A percentile compares a stretch with the other conserved stretches of the same genome.
These are phyloP conservation scores for Actinopyga echinites DNA, from an alignment of 53 echinoderm and acorn worm species.

Conservation along the genomic window DNA sequence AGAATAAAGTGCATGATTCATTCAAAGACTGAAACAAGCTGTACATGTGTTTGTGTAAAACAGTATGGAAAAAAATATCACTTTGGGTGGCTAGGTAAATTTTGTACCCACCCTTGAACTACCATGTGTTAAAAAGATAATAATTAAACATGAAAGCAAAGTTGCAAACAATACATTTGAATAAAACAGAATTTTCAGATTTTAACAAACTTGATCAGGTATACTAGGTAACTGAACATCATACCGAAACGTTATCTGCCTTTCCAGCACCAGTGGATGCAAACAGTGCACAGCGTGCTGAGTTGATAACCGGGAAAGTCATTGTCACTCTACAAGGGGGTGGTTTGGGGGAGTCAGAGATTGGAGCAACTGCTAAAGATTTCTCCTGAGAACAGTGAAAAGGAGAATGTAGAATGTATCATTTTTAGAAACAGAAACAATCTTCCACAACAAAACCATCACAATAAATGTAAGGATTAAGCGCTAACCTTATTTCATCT, in stretches of 20 bases:
- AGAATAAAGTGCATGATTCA: background rate
- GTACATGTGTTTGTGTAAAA: background rate
- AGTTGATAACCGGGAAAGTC: slow-evolving; percentile 92
- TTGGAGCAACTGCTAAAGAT: slow-evolving; percentile 77
- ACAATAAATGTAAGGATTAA: no score
- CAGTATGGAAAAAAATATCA: no score
- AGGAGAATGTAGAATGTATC: background rate
- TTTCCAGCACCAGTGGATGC: slow-evolving; percentile 89
- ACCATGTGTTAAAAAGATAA: background rate
- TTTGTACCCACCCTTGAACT: no score
- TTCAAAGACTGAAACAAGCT: background rate
- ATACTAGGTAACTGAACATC: background rate
- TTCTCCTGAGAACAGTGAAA: slow-evolving; percentile 61
- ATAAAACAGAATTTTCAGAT: background rate
- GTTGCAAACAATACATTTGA: no score
- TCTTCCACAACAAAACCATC: no score
- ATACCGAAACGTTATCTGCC: slow-evolving; percentile 83
- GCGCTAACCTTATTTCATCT: no score
- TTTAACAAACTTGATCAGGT: background rate
- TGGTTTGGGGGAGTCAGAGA: slow-evolving; percentile 95
- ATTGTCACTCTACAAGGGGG: slow-evolving; percentile 93
- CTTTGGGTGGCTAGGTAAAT: no score
- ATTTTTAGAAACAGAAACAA: no score
- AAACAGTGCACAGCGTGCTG: slow-evolving; percentile 89
- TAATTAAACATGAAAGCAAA: no score